Evolutionary conservation across 2,113 vertebrate genomes (phyloP).

Genomic region (Gorilla gorilla): DNA sequence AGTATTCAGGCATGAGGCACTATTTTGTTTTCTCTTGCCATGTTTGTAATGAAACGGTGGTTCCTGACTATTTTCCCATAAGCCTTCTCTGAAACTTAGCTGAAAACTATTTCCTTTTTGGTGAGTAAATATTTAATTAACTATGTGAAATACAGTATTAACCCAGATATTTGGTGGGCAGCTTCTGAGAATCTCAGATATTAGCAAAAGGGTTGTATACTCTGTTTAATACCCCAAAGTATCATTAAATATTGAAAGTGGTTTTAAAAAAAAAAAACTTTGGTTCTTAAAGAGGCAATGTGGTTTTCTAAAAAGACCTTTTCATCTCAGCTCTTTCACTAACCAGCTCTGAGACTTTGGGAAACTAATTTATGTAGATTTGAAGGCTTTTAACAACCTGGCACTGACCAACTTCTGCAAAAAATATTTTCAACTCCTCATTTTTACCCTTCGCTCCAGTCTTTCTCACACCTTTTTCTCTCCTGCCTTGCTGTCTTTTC

Average conservation of each 20-base stretch:
- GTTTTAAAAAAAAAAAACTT: not conserved
- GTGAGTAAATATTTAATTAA: conserved; percentile 2
- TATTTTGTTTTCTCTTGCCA: not conserved
- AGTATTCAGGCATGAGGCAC: not conserved
- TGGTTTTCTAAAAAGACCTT: conserved; percentile 6
- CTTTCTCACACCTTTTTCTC: not conserved
- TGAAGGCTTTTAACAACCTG: not conserved
- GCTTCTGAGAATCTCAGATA: not conserved
- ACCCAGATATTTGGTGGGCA: not conserved
- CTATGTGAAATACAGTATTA: not conserved
- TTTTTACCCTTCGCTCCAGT: not conserved
- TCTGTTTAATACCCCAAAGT: not conserved
- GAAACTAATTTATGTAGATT: not conserved
- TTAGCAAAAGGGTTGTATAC: not conserved
- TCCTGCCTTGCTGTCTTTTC: not conserved
- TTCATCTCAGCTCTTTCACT: not conserved
- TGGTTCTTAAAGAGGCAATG: not conserved
- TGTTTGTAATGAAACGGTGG: not conserved
- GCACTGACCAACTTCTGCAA: not conserved
- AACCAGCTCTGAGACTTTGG: not conserved
- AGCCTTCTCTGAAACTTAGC: not conserved
- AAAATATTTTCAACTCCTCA: not conserved
- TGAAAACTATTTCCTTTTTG: not conserved
- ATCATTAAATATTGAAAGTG: not conserved
- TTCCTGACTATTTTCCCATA: not conserved